Conservation (phyloP, 2,888 invertebrate species). For the Unio pictorum region DNA sequence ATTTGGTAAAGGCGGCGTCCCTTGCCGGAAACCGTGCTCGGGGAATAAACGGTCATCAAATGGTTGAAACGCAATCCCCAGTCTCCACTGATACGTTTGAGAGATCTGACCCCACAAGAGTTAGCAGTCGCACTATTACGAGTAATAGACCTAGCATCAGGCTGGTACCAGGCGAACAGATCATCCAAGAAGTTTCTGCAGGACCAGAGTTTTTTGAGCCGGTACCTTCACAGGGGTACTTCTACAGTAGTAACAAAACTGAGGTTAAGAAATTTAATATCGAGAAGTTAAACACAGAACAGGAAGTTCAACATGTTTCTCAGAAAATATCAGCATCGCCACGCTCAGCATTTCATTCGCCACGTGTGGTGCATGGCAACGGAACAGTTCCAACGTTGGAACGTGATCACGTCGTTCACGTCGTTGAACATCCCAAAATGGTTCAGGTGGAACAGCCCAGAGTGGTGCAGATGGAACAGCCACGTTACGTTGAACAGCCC, state of each 20-base stretch:
- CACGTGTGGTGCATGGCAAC: too few species aligned
- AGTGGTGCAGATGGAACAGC: not conserved
- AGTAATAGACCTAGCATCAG: slow-evolving; percentile 23
- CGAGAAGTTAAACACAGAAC: slow-evolving; percentile 30
- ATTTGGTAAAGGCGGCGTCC: slow-evolving; percentile 87
- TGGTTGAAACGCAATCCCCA: too few species aligned
- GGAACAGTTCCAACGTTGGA: too few species aligned
- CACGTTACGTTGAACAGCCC: slow-evolving; percentile 1
- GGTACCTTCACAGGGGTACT: slow-evolving; percentile 62
- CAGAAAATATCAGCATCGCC: too few species aligned
- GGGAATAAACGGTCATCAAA: slow-evolving; percentile 4
- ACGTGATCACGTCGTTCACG: too few species aligned
- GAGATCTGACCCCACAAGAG: not conserved
- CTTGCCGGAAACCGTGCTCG: slow-evolving; percentile 33
- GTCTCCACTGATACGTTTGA: not conserved
- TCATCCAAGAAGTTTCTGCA: slow-evolving; percentile 23
- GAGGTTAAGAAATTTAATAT: slow-evolving; percentile 63
- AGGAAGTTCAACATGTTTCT: slow-evolving; percentile 1
- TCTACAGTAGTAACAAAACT: slow-evolving; percentile 57
- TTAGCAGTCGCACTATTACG: slow-evolving; percentile 7
- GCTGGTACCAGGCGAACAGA: slow-evolving; percentile 41
- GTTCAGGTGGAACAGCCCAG: not conserved
- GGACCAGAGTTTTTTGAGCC: slow-evolving; percentile 62
- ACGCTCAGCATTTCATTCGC: too few species aligned
- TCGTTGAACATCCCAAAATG: not conserved